Evolutionary conservation across 2,797 vertebrate genomes (phyloP).

Genomic region (Odontamblyopus rebecca): DNA sequence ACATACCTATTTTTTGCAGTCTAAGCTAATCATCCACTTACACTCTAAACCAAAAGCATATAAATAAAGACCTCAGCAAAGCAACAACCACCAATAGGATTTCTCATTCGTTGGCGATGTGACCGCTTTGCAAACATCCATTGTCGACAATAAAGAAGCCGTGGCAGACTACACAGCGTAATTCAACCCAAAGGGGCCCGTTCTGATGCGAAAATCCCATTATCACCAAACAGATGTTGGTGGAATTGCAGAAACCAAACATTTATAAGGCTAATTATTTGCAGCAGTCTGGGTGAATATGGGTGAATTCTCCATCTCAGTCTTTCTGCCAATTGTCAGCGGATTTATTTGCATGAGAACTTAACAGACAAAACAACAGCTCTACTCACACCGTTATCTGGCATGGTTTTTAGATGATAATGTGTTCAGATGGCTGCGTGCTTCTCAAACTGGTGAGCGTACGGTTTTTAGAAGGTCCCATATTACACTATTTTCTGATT

Average conservation of each 20-base stretch:
- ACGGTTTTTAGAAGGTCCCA: not conserved
- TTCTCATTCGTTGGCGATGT: conserved; percentile 1
- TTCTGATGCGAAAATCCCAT: conserved; percentile 10
- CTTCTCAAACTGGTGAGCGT: not conserved
- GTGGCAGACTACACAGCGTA: conserved; percentile 6
- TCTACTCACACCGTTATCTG: not conserved
- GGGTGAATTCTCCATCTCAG: conserved; percentile 1
- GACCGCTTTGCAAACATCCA: conserved; percentile 6
- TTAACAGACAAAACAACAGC: conserved; percentile 5
- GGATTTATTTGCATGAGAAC: conserved; percentile 5
- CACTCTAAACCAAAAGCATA: not conserved
- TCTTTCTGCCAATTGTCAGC: conserved; percentile 3
- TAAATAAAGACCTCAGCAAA: conserved; percentile 1
- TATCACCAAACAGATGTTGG: conserved; percentile 14
- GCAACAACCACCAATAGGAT: not conserved
- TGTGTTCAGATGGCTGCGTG: not conserved
- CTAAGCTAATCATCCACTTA: not conserved
- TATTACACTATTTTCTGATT: too few species aligned
- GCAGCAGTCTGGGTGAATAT: conserved; percentile 12
- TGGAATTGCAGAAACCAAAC: conserved; percentile 12
- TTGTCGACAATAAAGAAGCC: conserved; percentile 8
- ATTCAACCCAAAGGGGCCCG: conserved; percentile 4
- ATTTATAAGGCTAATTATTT: conserved; percentile 22
- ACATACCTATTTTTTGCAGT: not conserved
- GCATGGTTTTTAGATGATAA: not conserved